Base-by-base conservation (phyloP, 1,140 invertebrate genomes). In the Macrotrachela quadricornifera region DNA sequence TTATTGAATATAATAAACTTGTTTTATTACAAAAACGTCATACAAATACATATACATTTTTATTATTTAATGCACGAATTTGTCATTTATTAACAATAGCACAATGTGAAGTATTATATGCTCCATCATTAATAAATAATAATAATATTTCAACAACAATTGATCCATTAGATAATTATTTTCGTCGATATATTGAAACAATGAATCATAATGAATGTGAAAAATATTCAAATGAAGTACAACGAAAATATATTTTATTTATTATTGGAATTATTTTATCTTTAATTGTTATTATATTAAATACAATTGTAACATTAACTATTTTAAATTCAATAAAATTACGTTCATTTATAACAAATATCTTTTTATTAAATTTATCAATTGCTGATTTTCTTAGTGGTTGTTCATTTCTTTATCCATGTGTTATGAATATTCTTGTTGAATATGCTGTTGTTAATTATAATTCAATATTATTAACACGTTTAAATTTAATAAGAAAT, bases 301-400 rank as follows among this genome's bases (percentile, higher is more conserved):
- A 51, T 44, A 44, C 36, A 44, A 18, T 51, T 12, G 44, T 42
- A 1, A 15, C 44, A n/a, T 44, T 51, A 16, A 51, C 49, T 15
- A 51, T 51, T 37, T 44, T 51, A 37, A 51, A 45, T n/a, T 51
- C 49, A 11, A 17, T 41, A 6, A 21, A 21, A n/a, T 44, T 51
- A 15, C 49, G 44, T 6, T 44, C 49, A 14, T 30, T 30, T 30
- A 51, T 51, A 16, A 41, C 44, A 51, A 51, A 51, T 42, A 51
- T 51, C 14, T 38, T 51, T 18, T 44, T 51, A 18, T 41, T 42
- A 21, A 51, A 51, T 42, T 42, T 51, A 17, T 44, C 41, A 12
- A 51, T 51, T 44, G 44, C 49, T 12, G 49, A 51, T 37, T 51
- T 51, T 51, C 13, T 51, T 36, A 44, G 41, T 14, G 49, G 49